These are phyloP conservation scores for Micoletzkya japonica DNA, from an alignment of 2,888 invertebrate species.

Conservation along the genomic window DNA sequence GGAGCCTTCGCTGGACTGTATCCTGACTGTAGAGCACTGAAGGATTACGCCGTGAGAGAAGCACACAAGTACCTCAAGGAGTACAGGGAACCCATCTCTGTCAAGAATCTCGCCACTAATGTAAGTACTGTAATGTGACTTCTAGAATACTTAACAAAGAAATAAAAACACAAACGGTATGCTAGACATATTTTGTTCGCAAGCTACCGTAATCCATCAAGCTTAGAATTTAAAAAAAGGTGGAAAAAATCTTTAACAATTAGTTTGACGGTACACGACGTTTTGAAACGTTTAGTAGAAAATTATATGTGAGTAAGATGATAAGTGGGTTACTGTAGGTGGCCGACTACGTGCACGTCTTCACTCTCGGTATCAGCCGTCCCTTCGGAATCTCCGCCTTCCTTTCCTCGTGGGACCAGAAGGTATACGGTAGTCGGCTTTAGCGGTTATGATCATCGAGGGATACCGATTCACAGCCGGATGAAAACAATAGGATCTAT, in stretches of 20 bases:
- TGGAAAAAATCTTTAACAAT: too few species aligned
- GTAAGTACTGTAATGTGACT: constrained; percentile 29
- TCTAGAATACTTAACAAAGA: neutral
- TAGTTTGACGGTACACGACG: too few species aligned
- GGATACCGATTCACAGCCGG: too few species aligned
- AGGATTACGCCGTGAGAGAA: constrained; percentile 78
- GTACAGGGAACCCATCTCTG: constrained; percentile 83
- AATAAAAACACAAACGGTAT: neutral
- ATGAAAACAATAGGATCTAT: too few species aligned
- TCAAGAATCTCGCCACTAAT: constrained; percentile 70
- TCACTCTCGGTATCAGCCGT: constrained; percentile 95
- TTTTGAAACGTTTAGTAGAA: neutral
- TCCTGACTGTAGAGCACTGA: constrained; percentile 58
- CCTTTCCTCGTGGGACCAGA: constrained; percentile 71
- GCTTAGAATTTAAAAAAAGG: too few species aligned
- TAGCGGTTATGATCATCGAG: too few species aligned
- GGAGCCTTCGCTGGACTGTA: constrained; percentile 68
- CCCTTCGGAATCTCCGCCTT: constrained; percentile 94
- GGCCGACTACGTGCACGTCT: constrained; percentile 95
- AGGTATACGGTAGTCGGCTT: constrained; percentile 34
- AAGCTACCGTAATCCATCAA: too few species aligned
- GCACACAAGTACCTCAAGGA: constrained; percentile 88
- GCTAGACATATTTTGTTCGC: neutral
- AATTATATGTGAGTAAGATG: neutral
- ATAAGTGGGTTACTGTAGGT: constrained; percentile 70